These are phyloP conservation scores for Polyommatus icarus DNA, from an alignment of 2,888 invertebrate genomes.

Conservation along the genomic window DNA sequence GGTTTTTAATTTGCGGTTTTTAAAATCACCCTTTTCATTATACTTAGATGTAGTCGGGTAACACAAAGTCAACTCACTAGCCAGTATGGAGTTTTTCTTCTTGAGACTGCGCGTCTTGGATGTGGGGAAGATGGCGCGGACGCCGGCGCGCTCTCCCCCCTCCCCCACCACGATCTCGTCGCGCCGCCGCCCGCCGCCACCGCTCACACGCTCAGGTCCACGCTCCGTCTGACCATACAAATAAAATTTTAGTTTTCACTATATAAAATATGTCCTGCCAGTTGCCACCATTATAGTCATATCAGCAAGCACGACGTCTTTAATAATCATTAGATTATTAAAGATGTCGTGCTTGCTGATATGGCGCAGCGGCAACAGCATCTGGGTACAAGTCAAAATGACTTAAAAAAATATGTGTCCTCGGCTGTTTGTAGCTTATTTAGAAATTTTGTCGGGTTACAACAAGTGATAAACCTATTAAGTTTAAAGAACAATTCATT, in stretches of 20 bases:
- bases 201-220: neutral
- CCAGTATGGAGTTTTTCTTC: constrained; percentile 87
- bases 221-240: constrained; percentile 45
- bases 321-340: no score
- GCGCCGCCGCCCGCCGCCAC: constrained; percentile 41
- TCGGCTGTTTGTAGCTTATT: no score
- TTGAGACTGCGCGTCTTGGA: constrained; percentile 83
- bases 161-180: constrained; percentile 41
- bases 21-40: no score
- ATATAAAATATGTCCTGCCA: no score
- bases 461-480: no score
- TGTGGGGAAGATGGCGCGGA: constrained; percentile 79
- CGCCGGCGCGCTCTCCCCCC: constrained; percentile 62
- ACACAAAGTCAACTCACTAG: constrained; percentile 79
- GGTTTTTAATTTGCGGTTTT: no score
- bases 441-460: no score
- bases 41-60: neutral
- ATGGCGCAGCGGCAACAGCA: constrained; percentile 61
- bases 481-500: no score
- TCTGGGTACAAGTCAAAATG: no score
- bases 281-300: no score
- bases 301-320: no score
- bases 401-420: no score
- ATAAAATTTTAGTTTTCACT: neutral
- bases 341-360: constrained; percentile 66